Conservation (phyloP, 1,140 invertebrate genomes). For the Lepidurus couesii region DNA sequence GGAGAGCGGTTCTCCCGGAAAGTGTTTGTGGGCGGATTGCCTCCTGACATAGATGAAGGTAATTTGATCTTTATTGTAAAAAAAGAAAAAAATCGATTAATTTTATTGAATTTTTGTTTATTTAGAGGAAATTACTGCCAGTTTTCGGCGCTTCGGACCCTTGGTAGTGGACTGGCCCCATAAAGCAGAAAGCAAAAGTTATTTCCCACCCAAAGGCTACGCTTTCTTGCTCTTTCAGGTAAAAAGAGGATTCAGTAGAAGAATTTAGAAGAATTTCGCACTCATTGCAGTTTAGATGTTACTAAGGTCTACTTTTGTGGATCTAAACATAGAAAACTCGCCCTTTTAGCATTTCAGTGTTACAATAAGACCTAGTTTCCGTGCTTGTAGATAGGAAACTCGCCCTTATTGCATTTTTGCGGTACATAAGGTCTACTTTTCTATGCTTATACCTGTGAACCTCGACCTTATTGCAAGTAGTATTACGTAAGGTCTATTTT, state of each 20-base stretch:
- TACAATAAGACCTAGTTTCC: no score
- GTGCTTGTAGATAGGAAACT: no score
- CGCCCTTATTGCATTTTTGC: no score
- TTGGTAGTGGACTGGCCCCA: conserved; percentile 98
- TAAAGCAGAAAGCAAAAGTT: conserved; percentile 98
- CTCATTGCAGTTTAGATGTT: background rate
- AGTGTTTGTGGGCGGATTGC: conserved; percentile 96
- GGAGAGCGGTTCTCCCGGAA: conserved; percentile 93
- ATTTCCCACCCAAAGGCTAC: conserved; percentile 97
- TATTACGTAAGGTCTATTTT: no score
- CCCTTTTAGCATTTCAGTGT: no score
- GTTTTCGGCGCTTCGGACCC: conserved; percentile 93
- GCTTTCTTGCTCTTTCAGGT: conserved; percentile 86
- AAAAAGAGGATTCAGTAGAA: conserved; percentile 35
- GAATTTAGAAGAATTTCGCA: background rate
- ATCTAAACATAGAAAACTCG: no score
- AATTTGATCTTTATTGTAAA: background rate
- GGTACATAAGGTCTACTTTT: no score
- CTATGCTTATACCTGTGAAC: no score
- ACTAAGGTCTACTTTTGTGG: no score
- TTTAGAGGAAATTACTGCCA: conserved; percentile 93
- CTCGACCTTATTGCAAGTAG: no score
- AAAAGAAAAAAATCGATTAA: background rate
- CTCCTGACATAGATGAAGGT: conserved; percentile 97
- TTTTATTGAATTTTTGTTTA: background rate